Base-by-base conservation (phyloP, 2,888 invertebrate genomes). In the Spicauda simplicius region DNA sequence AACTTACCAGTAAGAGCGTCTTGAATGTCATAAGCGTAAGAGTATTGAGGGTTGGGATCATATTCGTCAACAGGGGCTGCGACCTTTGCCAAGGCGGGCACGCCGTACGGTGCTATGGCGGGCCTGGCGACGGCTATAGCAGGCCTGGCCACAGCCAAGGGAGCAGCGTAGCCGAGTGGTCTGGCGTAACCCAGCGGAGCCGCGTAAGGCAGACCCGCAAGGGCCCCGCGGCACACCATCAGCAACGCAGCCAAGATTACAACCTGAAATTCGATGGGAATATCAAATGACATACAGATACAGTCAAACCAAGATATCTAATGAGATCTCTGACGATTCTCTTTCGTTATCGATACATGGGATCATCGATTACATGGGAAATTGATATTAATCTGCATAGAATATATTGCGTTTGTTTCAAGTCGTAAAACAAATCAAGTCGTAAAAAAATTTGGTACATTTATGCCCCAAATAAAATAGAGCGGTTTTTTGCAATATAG, bases 11-110 rank as follows among this genome's bases (percentile, higher is more conserved):
- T 95, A 25, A 95, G 77, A 60, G 94, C 93, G 81, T 96, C 96
- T 79, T 95, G 95, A 71, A 96, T 95, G 75, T 95, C 95, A 80
- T 96, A 96, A 50, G 95, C 95, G 83, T 94, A 96, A 33, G 95
- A 94, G 79, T 96, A 96, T 82, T 95, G 95, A 8, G 95, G 95
- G 78, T 94, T 94, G 2, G 95, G 94, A 76, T 95, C 95, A 80
- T 94, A 94, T 53, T 94, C 94, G 18, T 94, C 94, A 10, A 94
- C 93, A 0, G 92, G 88, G 1, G 90, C 85, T 0, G 85, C 87
- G 0, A 94, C 84, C 69, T 82, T 85, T 7, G 88, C 87, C 0
- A 84, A 74, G 0, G 91, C 86, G 20, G 81, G 88, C 3, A 84
- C 77, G 2, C 75, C 79, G 62, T 80, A 77, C 1, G 81, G 79